Percentiles rank a stretch among this genome's conserved stretches.
Evolutionary conservation across 2,888 invertebrate genomes (phyloP).

Genomic region (Iselma pallidipennis): DNA sequence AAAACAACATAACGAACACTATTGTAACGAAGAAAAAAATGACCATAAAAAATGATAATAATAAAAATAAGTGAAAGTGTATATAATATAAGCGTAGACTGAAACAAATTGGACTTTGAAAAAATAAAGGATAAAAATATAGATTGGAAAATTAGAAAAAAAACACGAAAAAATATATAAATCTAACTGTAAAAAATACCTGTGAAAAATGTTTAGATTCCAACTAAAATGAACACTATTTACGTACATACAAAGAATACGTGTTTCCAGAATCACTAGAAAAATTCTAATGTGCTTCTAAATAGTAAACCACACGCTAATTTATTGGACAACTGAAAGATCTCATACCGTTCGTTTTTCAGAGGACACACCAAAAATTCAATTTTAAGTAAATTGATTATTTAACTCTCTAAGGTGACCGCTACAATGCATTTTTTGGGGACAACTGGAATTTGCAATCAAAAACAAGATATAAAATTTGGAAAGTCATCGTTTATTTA

Average conservation of each 20-base stretch:
- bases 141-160: neutral
- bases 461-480: neutral
- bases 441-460: neutral
- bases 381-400: too few relatives aligned
- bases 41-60: neutral
- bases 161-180: neutral
- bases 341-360: too few relatives aligned
- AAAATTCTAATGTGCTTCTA: neutral
- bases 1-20: too few relatives aligned
- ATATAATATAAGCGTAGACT: neutral
- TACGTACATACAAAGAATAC: too few relatives aligned
- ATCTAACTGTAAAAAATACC: too few relatives aligned
- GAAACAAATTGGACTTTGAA: neutral
- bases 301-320: neutral
- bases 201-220: too few relatives aligned
- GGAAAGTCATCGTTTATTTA: neutral
- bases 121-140: neutral
- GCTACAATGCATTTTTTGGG: neutral
- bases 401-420: too few relatives aligned
- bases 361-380: too few relatives aligned
- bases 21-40: too few relatives aligned
- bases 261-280: too few relatives aligned
- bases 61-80: neutral
- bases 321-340: too few relatives aligned
- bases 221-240: too few relatives aligned